phyloP scores from a whole-genome alignment of 2,888 invertebrate species.

The Chromoteleia sp. region DNA sequence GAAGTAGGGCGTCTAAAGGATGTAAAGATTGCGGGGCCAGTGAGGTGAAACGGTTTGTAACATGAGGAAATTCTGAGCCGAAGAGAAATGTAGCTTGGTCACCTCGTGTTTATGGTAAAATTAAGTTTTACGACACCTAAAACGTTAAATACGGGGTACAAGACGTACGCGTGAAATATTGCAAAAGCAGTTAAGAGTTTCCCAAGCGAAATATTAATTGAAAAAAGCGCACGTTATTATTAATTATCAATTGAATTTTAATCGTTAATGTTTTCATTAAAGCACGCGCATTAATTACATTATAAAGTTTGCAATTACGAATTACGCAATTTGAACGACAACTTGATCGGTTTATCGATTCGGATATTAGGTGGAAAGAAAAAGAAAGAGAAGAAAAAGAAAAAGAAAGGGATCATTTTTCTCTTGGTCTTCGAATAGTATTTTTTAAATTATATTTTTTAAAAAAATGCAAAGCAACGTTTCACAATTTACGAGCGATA shows the following conservation, averaged over 20 bases:
- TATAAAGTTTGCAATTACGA: constrained; percentile 13
- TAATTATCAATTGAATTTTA: constrained; percentile 58
- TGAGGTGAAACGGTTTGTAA: constrained; percentile 67
- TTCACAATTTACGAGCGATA: constrained; percentile 63
- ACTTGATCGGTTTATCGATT: constrained; percentile 24
- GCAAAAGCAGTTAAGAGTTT: constrained; percentile 48
- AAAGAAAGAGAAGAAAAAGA: too few species aligned
- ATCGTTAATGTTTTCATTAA: constrained; percentile 57
- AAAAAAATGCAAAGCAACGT: constrained; percentile 42
- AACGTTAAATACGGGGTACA: constrained; percentile 58
- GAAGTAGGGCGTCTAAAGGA: too few species aligned
- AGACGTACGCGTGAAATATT: constrained; percentile 62
- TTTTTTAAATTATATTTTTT: constrained; percentile 39
- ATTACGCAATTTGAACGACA: constrained; percentile 34
- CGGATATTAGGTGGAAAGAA: not conserved
- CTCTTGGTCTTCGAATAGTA: constrained; percentile 7
- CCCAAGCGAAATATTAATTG: constrained; percentile 50
- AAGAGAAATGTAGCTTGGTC: constrained; percentile 66
- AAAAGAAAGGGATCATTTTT: too few species aligned
- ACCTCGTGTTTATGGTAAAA: constrained; percentile 65
- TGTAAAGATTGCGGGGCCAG: too few species aligned
- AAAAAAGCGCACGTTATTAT: constrained; percentile 44
- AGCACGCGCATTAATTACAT: constrained; percentile 33
- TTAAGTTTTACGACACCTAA: constrained; percentile 69
- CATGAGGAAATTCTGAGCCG: constrained; percentile 63